Base-by-base conservation (phyloP, 2,797 vertebrate genomes). In the Pseudomugil tenellus region DNA sequence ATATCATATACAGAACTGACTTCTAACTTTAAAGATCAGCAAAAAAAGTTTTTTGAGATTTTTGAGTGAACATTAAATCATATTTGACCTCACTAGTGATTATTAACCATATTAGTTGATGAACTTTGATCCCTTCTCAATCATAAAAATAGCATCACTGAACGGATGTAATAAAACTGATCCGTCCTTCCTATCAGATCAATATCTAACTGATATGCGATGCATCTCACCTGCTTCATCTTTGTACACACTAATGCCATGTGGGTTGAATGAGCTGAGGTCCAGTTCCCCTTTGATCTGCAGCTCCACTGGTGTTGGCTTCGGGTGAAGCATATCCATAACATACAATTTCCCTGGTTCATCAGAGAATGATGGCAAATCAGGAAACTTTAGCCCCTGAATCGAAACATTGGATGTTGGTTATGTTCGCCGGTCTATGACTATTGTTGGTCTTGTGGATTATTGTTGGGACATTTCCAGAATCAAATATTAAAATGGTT, bases 171-270 rank as follows among this genome's bases (percentile, higher is more conserved):
- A n/a, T 16, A 4, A 39, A 16, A 46, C 1, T 3, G 43, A 48
- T 48, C 43, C 21, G 43, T 21, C 43, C 43, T 11, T 21, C 12
- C 2, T 10, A 23, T 21, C n/a, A 23, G 43, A 21, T 48, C 5
- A 11, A 10, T 48, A n/a, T 21, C 23, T 21, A 21, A 48, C n/a
- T 48, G n/a, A 41, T 19, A 41, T 19, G 17, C 12, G 0, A 31
- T 53, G 58, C 25, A 58, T 19, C 1, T 74, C 29, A 96, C 95
- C 95, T 89, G 73, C 60, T 34, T 92, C 85, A 68, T 95, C 93
- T 10, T 82, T 70, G 16, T 94, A 96, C 0, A 92, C 83, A 78
- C 96, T 96, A 53, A 98, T 94, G 58, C 96, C 96, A 55, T 97
- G 96, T 66, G 96, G 96, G 73, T 93, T 96, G 84, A 98, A 97